phyloP scores from a whole-genome alignment of 2,113 vertebrate species.

The Scomber colias region DNA sequence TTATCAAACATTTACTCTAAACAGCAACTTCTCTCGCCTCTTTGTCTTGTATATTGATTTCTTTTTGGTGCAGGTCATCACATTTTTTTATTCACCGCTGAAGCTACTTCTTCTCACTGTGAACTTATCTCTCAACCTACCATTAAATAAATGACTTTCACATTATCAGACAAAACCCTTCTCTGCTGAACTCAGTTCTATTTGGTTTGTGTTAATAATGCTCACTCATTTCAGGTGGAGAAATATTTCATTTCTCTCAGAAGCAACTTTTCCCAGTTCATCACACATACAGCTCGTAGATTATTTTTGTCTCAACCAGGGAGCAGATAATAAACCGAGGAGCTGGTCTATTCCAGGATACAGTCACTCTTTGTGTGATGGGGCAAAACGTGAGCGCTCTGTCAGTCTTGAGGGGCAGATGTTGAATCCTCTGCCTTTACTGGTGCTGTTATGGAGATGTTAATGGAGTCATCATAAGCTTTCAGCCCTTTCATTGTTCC shows the following conservation, averaged over 20 bases:
- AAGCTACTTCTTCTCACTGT: conserved; percentile 22
- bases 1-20: conserved; percentile 18
- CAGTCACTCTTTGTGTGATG: conserved; percentile 48
- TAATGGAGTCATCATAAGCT: conserved; percentile 79
- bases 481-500: conserved; percentile 42
- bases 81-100: neutral
- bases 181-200: neutral
- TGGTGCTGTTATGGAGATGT: conserved; percentile 66
- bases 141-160: conserved; percentile 13
- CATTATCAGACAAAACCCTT: conserved; percentile 18
- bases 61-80: neutral
- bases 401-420: conserved; percentile 63
- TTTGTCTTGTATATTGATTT: neutral
- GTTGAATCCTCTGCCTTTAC: conserved; percentile 65
- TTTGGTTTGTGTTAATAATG: conserved; percentile 46
- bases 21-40: neutral
- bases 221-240: conserved; percentile 33
- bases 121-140: conserved; percentile 23
- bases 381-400: conserved; percentile 45
- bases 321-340: conserved; percentile 57
- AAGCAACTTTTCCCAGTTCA: conserved; percentile 41
- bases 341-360: neutral
- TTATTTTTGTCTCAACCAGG: conserved; percentile 36
- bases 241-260: conserved; percentile 46
- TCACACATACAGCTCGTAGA: conserved; percentile 31